phyloP scores from a whole-genome alignment of 1,140 invertebrate species.

The Pseudoatta argentina region DNA sequence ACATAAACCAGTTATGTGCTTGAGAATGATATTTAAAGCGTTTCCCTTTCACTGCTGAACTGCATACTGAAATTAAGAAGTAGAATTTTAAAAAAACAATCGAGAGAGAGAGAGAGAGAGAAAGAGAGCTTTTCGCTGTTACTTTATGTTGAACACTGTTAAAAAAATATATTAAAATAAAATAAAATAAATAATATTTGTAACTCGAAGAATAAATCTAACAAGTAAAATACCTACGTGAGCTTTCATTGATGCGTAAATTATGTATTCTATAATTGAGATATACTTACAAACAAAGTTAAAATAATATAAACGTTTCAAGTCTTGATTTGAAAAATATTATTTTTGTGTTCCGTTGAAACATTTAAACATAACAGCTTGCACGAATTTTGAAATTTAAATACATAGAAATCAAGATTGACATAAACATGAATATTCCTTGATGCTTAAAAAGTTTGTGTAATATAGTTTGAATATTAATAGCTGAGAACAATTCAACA shows the following conservation, averaged over 20 bases:
- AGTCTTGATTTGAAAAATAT: neutral
- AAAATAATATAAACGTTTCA: no score
- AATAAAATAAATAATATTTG: no score
- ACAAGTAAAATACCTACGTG: no score
- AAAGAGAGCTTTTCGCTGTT: neutral
- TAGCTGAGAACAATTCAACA: neutral
- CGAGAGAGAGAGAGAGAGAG: no score
- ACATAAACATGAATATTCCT: neutral
- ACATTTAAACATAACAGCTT: neutral
- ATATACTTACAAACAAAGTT: no score
- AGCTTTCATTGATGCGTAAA: no score
- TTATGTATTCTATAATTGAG: no score
- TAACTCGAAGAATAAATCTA: no score
- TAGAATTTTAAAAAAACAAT: neutral
- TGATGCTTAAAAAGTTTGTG: neutral
- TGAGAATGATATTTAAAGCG: conserved; percentile 10
- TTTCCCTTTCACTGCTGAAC: neutral
- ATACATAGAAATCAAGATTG: neutral
- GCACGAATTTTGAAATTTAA: neutral
- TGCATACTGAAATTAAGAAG: neutral
- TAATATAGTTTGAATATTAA: neutral
- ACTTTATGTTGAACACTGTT: neutral
- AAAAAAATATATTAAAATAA: no score
- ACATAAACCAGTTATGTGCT: conserved; percentile 23
- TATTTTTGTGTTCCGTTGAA: neutral